phyloP scores from a whole-genome alignment of 2,113 vertebrate genomes.

The Centrocercus urophasianus region DNA sequence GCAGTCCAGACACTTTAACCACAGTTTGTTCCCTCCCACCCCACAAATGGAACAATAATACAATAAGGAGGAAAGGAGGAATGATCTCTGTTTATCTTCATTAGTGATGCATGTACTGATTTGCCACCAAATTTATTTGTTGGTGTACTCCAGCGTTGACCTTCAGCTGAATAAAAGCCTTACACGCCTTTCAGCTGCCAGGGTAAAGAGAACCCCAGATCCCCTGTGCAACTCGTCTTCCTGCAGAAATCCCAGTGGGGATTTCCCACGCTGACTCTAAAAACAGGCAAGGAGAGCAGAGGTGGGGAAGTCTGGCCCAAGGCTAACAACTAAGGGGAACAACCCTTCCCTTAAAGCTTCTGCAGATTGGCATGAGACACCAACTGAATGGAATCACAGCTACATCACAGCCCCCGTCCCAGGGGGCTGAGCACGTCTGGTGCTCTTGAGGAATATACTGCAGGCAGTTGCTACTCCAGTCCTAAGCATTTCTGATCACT shows the following conservation, averaged over 20 bases:
- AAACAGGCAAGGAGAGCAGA: neutral
- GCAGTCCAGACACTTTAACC: neutral
- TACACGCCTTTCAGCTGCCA: fast-evolving
- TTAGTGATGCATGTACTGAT: neutral
- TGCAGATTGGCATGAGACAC: neutral
- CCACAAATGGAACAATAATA: neutral
- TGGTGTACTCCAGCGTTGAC: neutral
- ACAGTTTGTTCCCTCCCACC: neutral
- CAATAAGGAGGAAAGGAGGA: neutral
- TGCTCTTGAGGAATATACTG: neutral
- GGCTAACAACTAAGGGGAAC: neutral
- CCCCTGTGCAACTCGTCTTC: neutral
- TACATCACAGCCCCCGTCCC: neutral
- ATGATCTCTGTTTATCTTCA: neutral
- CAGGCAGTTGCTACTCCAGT: neutral
- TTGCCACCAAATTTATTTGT: neutral
- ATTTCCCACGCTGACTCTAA: neutral
- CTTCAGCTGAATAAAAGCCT: neutral
- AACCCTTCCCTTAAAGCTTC: neutral
- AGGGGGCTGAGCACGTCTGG: neutral
- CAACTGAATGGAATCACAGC: neutral
- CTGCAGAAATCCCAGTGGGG: neutral
- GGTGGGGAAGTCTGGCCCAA: neutral
- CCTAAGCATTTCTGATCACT: constrained; percentile 40
- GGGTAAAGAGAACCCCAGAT: neutral